Conservation (phyloP, 2,797 vertebrate genomes). For the Oryzias sinensis region DNA sequence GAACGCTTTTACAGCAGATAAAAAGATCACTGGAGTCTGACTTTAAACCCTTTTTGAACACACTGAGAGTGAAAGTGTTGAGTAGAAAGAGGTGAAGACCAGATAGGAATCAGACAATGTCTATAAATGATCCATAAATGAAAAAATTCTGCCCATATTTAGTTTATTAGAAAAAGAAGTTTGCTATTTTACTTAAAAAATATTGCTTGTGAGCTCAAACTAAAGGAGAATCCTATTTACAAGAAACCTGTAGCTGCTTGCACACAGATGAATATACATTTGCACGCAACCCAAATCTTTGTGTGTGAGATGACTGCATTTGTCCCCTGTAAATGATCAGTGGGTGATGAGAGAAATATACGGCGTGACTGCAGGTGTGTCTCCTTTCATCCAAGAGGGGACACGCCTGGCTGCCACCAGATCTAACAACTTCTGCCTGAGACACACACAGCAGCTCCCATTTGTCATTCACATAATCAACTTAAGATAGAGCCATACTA, state of each 20-base stretch:
- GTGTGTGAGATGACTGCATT: slow-evolving; percentile 34
- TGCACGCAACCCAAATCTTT: slow-evolving; percentile 8
- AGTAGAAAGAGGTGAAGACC: too few species aligned
- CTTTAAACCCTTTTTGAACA: too few species aligned
- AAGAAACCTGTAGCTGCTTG: slow-evolving; percentile 41
- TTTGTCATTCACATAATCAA: slow-evolving; percentile 31
- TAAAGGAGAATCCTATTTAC: slow-evolving; percentile 8
- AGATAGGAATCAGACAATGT: too few species aligned
- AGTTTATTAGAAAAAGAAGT: too few species aligned
- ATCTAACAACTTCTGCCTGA: slow-evolving; percentile 37
- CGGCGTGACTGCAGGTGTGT: slow-evolving; percentile 67
- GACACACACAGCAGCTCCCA: slow-evolving; percentile 33
- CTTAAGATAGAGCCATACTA: slow-evolving; percentile 48
- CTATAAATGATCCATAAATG: too few species aligned
- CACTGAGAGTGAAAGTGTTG: too few species aligned
- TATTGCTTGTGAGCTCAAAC: background rate
- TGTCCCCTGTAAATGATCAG: slow-evolving; percentile 47
- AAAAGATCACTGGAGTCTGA: too few species aligned
- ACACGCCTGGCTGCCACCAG: slow-evolving; percentile 55
- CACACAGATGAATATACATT: background rate
- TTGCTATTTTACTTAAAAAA: too few species aligned
- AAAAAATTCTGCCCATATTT: too few species aligned
- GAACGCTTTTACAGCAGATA: too few species aligned
- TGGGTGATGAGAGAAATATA: slow-evolving; percentile 67
- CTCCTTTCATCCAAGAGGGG: slow-evolving; percentile 56